Base-by-base conservation (phyloP, 1,140 invertebrate genomes). In the Delia radicum region DNA sequence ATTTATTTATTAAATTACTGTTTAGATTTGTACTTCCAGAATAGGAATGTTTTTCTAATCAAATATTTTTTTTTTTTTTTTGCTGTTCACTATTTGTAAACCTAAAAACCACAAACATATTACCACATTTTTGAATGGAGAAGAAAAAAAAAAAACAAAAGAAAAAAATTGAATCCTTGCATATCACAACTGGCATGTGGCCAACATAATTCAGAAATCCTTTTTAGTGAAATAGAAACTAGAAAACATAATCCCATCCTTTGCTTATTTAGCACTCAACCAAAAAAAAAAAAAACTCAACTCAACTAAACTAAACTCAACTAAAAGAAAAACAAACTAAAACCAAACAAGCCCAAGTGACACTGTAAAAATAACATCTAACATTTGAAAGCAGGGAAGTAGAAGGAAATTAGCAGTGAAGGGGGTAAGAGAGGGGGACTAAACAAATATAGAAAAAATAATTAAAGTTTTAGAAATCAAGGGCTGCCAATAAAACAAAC, bases 191-290 rank as follows among this genome's bases (percentile, higher is more conserved):
- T 65, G 62, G 62, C 62, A 65, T 6, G 29, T 13, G 15, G 62
- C 62, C 62, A 65, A 65, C 62, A 65, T 65, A 65, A 65, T 65
- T 65, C 62, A 65, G 37, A 65, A 65, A 65, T 65, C 28, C 62
- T 27, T 28, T 65, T 65, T 31, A 31, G 0, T 29, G 27, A 5
- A 65, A 65, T 5, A 65, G n/a, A 65, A 27, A 65, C 13, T 29
- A 27, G 62, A 26, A 65, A 65, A 65, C 27, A 65, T 65, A 65
- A 65, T 65, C 62, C 26, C 28, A 28, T 65, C 27, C 62, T 65
- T 65, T 28, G 62, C 62, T 65, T 65, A 65, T 65, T 65, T 65
- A 65, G 29, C 62, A 65, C 62, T 65, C 62, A 65, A 27, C 27
- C 15, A 10, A 63, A 62, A 10, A 62, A 15, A 65, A 10, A 29